phyloP scores from a whole-genome alignment of 2,888 invertebrate genomes.

The Drosophila mayaguana region DNA sequence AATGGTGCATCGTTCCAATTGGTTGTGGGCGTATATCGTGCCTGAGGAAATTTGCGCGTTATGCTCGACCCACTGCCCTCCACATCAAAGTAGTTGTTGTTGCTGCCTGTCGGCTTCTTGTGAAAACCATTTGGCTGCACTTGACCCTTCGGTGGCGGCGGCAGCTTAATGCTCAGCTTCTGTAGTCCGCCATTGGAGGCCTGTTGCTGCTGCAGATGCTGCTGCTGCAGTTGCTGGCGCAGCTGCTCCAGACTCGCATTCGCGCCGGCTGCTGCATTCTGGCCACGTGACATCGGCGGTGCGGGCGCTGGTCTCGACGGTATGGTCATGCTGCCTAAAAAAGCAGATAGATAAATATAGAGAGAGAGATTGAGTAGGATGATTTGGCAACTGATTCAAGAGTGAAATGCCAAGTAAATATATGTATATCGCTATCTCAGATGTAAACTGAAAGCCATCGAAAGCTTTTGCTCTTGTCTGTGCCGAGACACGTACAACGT shows the following conservation, averaged over 20 bases:
- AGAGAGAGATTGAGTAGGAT: neutral
- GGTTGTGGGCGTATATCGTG: constrained; percentile 83
- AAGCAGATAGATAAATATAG: neutral
- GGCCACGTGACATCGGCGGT: constrained; percentile 80
- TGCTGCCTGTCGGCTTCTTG: constrained; percentile 40
- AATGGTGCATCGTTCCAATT: constrained; percentile 84
- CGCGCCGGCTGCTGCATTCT: constrained; percentile 80
- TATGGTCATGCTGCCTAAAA: constrained; percentile 82
- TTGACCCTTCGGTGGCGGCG: constrained; percentile 83
- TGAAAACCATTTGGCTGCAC: constrained; percentile 42
- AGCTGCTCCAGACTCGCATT: constrained; percentile 83
- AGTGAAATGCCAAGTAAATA: constrained; percentile 1
- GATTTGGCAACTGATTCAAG: neutral
- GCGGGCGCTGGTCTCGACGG: constrained; percentile 85
- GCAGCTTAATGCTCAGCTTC: constrained; percentile 82
- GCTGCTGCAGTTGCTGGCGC: constrained; percentile 79
- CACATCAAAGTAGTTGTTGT: constrained; percentile 50
- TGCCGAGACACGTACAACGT: constrained; percentile 3
- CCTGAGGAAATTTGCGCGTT: constrained; percentile 83
- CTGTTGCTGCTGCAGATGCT: constrained; percentile 77
- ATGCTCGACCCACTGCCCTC: constrained; percentile 66
- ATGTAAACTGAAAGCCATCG: neutral
- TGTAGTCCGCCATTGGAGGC: constrained; percentile 71
- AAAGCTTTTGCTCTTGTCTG: neutral
- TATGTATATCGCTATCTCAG: neutral